These are phyloP conservation scores for Sphecodes monilicornis DNA, from an alignment of 2,888 invertebrate genomes.

Conservation along the genomic window DNA sequence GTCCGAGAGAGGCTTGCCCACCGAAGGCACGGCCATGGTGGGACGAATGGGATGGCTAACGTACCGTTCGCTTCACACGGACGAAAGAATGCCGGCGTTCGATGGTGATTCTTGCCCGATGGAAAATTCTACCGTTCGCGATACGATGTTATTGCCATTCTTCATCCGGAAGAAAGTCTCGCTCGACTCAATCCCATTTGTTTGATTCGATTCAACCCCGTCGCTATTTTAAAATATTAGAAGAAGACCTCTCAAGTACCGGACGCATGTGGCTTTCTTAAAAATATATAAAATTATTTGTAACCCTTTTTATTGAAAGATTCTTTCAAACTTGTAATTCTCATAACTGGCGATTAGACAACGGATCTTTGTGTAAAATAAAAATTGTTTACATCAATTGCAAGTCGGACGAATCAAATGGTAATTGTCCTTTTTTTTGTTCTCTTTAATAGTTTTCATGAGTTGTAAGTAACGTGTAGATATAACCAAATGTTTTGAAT, in stretches of 20 bases:
- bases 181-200: background rate
- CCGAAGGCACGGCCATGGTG: slow-evolving; percentile 24
- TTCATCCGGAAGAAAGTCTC: background rate
- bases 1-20: slow-evolving; percentile 15
- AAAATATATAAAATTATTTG: no score
- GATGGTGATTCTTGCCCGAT: slow-evolving; percentile 34
- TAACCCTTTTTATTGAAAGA: no score
- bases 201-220: background rate
- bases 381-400: no score
- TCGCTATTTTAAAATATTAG: background rate
- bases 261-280: background rate
- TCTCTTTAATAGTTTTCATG: no score
- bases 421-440: no score
- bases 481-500: no score
- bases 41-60: slow-evolving; percentile 48
- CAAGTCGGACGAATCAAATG: no score
- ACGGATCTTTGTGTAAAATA: no score
- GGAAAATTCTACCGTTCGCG: slow-evolving; percentile 5
- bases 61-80: slow-evolving; percentile 55
- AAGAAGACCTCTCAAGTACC: background rate
- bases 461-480: no score
- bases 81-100: slow-evolving; percentile 53
- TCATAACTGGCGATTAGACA: no score
- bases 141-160: slow-evolving; percentile 17
- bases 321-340: no score